Evolutionary conservation across 2,888 invertebrate species (phyloP).

Genomic region (Lucinisca nassula): DNA sequence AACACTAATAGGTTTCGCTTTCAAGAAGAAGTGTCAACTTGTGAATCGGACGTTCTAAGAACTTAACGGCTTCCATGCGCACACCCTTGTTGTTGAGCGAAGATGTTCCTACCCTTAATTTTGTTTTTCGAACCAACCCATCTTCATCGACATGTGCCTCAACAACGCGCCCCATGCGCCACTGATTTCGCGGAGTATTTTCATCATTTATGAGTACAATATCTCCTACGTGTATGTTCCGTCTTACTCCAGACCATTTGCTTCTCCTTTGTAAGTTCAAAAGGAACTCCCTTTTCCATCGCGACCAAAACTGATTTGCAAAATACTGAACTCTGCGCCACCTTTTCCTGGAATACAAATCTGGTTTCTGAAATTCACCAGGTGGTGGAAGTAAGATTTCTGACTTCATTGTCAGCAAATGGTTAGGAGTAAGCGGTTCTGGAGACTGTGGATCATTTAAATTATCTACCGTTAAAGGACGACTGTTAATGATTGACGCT

Average conservation of each 20-base stretch:
- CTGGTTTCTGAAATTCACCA: slow-evolving; percentile 46
- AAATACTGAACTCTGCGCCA: background rate
- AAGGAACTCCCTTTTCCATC: background rate
- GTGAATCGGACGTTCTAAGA: slow-evolving; percentile 14
- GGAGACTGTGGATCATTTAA: slow-evolving; percentile 19
- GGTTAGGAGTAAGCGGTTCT: slow-evolving; percentile 31
- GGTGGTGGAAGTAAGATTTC: slow-evolving; percentile 48
- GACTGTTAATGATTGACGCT: slow-evolving; percentile 1
- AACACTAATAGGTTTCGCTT: no score
- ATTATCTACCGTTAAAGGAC: slow-evolving; percentile 53
- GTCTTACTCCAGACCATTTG: background rate
- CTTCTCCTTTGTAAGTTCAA: background rate
- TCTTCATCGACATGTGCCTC: background rate
- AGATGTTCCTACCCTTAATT: background rate
- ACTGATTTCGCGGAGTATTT: background rate
- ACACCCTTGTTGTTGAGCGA: background rate
- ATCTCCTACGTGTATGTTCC: slow-evolving; percentile 9
- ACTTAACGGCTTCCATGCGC: background rate
- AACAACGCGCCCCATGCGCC: background rate
- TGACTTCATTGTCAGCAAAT: slow-evolving; percentile 9
- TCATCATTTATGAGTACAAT: slow-evolving; percentile 9
- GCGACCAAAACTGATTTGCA: background rate
- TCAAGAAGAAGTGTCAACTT: slow-evolving; percentile 6
- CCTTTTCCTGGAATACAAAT: slow-evolving; percentile 47
- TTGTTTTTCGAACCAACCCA: slow-evolving; percentile 8